Evolutionary conservation across 2,888 invertebrate species (phyloP), one percentile per base, ranked within the genome.

Genomic region (Callosobruchus maculatus): DNA sequence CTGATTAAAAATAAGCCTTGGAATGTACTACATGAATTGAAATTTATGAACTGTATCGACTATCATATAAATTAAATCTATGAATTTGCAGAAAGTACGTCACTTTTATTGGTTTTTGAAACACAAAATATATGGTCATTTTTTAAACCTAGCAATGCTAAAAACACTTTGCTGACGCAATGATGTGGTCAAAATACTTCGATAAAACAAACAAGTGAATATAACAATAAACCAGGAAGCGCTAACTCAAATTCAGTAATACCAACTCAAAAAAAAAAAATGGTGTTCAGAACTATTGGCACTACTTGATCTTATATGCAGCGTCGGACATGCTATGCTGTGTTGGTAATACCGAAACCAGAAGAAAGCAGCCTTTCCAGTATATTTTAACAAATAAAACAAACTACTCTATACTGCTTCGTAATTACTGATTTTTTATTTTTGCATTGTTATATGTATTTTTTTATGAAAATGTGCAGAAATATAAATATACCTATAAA

Each of bases 401-500:
- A 49, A 13, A 13, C 49, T 49, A 49, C 49, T n/a, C n/a, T 49
- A 49, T 0, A 49, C 49, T 49, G 49, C 13, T 49, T 7, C 49
- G 5, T 7, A 13, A 67, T 71, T 71, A 49, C 26, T 21, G 67
- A 68, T 68, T 73, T 71, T 72, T 72, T 71, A 75, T 75, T 77
- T 80, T 79, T 80, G 80, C 81, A 80, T 79, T n/a, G n/a, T 72
- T 76, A 77, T 74, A 71, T 49, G 49, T 49, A 49, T 49, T 49
- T 49, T n/a, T 49, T 49, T 49, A 49, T 18, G 49, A 49, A 49
- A 49, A 49, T 49, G 49, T 49, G 49, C 49, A 71, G n/a, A 71
- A 26, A 75, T 79, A 80, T 81, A 81, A 80, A 80, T 81, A 80
- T 79, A 75, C 80, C 80, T 81, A 81, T 80, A 81, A 81, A 81